Evolutionary conservation across 2,888 invertebrate genomes (phyloP), one percentile per base, ranked within the genome.

Genomic region (Phaonia tiefii): DNA sequence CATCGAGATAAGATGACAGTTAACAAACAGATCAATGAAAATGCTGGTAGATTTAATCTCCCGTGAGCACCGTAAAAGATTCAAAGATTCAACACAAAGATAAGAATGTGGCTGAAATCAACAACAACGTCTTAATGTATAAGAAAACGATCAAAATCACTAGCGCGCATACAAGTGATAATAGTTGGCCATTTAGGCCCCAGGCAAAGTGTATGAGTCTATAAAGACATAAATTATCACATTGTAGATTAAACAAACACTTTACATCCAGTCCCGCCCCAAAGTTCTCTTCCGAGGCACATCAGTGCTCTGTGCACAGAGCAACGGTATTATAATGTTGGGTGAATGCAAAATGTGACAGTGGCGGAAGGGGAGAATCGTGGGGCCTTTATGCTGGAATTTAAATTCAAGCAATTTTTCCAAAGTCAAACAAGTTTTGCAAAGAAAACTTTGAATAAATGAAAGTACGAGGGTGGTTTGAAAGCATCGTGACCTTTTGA

Each of bases 141-240:
- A 58, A 31, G n/a, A 15, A 58, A 37, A 58, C 15, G 37, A 1
- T 15, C 17, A 60, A 17, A 39, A 60, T 37, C 39, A 20, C 37
- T 20, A 1, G 2, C 17, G 8, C 5, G 13, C 31, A 20, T 5
- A 39, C 60, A 26, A 60, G 37, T 60, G 60, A 60, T 60, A 60
- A 60, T 60, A 37, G 60, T 11, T 17, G 39, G n/a, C 60, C n/a
- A 60, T 60, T 60, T 60, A 37, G 37, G 20, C 60, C 17, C 20
- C 22, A 54, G 54, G 60, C 31, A 31, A 60, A 37, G 60, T 60
- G 17, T 60, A 39, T 60, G 60, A 31, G 60, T 15, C 60, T 60
- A 60, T 77, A 77, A 81, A 81, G 80, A 71, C 80, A 81, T 81
- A 81, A 81, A 81, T 81, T 81, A 77, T 77, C 80, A 74, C 80